These are phyloP conservation scores for Agrochola litura DNA, from an alignment of 2,888 invertebrate genomes.

Conservation along the genomic window DNA sequence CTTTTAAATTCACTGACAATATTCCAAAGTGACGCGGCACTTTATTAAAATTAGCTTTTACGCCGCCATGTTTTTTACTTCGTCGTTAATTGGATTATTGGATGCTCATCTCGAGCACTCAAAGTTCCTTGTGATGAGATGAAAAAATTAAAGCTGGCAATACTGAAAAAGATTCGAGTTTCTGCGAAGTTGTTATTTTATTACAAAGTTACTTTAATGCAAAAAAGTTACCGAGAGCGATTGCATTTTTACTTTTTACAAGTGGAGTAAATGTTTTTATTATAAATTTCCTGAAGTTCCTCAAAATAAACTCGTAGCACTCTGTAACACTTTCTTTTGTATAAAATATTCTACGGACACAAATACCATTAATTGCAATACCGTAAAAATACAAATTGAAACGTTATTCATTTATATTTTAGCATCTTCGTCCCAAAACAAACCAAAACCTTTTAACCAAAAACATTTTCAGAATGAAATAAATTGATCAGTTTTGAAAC, in stretches of 20 bases:
- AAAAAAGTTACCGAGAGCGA: background rate
- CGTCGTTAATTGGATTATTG: slow-evolving; percentile 73
- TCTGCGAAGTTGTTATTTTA: background rate
- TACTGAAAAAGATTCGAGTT: background rate
- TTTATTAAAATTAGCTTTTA: slow-evolving; percentile 78
- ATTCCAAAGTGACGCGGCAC: slow-evolving; percentile 66
- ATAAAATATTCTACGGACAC: slow-evolving; percentile 5
- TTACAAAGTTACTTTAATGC: background rate
- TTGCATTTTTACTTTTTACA: background rate
- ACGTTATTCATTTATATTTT: slow-evolving; percentile 12
- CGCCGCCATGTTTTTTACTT: slow-evolving; percentile 54
- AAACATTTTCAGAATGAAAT: slow-evolving; percentile 44
- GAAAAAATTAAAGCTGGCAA: slow-evolving; percentile 9
- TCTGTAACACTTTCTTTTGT: background rate
- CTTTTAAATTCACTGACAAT: slow-evolving; percentile 73
- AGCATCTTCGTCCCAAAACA: slow-evolving; percentile 35
- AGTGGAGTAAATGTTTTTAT: too few relatives aligned
- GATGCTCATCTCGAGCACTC: slow-evolving; percentile 51
- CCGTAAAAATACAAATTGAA: background rate
- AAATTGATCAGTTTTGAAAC: slow-evolving; percentile 49
- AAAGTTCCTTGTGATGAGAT: slow-evolving; percentile 36
- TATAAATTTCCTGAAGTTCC: too few relatives aligned
- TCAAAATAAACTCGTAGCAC: background rate
- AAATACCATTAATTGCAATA: background rate
- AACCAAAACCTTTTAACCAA: slow-evolving; percentile 39